These are phyloP conservation scores for Drosophila tropicalis DNA, from an alignment of 1,140 invertebrate species.

Conservation along the genomic window DNA sequence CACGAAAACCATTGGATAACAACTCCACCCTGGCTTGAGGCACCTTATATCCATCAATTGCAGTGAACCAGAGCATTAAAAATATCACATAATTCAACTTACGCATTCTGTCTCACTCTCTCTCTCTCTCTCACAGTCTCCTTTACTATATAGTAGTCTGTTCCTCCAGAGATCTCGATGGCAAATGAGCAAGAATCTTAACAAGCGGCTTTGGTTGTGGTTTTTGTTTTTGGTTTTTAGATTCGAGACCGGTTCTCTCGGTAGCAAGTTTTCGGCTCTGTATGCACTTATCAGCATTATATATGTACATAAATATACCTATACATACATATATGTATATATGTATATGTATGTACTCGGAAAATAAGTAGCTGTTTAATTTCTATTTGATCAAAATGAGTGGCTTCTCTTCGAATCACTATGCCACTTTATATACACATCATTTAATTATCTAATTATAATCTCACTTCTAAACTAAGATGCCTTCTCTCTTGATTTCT, in stretches of 20 bases:
- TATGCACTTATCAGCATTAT: slow-evolving; percentile 5
- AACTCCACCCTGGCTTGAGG: slow-evolving; percentile 55
- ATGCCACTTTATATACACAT: too few relatives aligned
- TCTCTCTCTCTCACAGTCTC: neutral
- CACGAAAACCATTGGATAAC: slow-evolving; percentile 55
- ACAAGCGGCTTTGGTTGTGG: slow-evolving; percentile 18
- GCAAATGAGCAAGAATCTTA: slow-evolving; percentile 39
- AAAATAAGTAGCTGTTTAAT: neutral
- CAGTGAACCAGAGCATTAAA: slow-evolving; percentile 5
- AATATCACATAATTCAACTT: slow-evolving; percentile 6
- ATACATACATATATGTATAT: neutral
- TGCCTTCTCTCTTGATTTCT: too few relatives aligned
- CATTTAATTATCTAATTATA: too few relatives aligned
- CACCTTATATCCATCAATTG: slow-evolving; percentile 48
- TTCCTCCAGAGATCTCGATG: slow-evolving; percentile 10
- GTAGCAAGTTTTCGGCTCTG: neutral
- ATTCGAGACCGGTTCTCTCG: slow-evolving; percentile 31
- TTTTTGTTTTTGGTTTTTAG: neutral
- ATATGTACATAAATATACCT: neutral
- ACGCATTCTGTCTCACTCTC: slow-evolving; percentile 18
- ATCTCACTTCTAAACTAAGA: too few relatives aligned
- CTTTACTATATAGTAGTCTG: neutral
- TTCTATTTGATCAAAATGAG: neutral
- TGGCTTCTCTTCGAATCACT: too few relatives aligned
- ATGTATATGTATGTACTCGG: neutral